Conservation (phyloP, 1,140 invertebrate genomes). For the Alviniconcha marisindica region DNA sequence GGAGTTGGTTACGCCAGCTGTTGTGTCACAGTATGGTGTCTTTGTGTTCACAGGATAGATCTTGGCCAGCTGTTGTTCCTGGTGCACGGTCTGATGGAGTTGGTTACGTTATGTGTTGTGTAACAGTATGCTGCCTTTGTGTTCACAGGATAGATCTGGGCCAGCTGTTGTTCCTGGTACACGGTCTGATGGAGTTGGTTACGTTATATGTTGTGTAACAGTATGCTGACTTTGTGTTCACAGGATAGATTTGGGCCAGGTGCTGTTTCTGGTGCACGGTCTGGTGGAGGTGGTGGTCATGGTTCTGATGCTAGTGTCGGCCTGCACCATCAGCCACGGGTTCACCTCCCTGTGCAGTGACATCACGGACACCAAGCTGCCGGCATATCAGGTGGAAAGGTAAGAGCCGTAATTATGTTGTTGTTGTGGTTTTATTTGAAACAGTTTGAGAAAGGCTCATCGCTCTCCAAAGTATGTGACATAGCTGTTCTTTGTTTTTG, state of each 20-base stretch:
- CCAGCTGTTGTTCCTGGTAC: slow-evolving; percentile 45
- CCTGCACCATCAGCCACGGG: slow-evolving; percentile 48
- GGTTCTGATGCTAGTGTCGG: slow-evolving; percentile 48
- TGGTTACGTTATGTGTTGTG: neutral
- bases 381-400: neutral
- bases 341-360: slow-evolving; percentile 46
- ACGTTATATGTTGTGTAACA: too few relatives aligned
- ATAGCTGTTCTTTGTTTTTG: neutral
- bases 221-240: neutral
- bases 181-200: slow-evolving; percentile 40
- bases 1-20: too few relatives aligned
- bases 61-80: slow-evolving; percentile 45
- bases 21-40: too few relatives aligned
- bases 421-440: too few relatives aligned
- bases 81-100: slow-evolving; percentile 41
- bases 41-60: too few relatives aligned
- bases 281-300: slow-evolving; percentile 40
- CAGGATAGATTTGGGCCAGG: slow-evolving; percentile 48
- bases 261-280: slow-evolving; percentile 46
- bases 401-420: too few relatives aligned
- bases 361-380: neutral
- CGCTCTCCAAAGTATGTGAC: too few relatives aligned
- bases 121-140: too few relatives aligned
- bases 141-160: slow-evolving; percentile 44
- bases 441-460: neutral